A percentile compares a stretch with the other conserved stretches of the same genome.
Evolutionary conservation across 1,140 invertebrate species (phyloP).

Genomic region (Meloidogyne floridensis): DNA sequence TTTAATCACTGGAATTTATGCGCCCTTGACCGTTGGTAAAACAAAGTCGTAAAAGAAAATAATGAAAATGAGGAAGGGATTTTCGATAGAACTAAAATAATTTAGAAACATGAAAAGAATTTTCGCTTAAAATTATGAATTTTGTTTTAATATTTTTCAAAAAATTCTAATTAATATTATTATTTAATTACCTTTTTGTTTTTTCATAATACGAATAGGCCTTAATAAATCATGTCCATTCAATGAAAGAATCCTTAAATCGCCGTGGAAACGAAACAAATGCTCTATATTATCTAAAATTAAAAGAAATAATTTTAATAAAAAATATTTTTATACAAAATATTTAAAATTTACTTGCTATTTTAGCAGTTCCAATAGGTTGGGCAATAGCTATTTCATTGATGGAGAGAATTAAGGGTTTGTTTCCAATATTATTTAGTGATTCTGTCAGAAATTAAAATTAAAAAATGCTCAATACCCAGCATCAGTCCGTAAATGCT

Average conservation of each 20-base stretch:
- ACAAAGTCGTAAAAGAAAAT: too few relatives aligned
- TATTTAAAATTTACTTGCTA: constrained; percentile 11
- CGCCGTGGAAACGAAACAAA: constrained; percentile 25
- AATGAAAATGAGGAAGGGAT: too few relatives aligned
- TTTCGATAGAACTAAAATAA: too few relatives aligned
- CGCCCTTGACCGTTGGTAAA: too few relatives aligned
- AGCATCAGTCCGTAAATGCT: too few relatives aligned
- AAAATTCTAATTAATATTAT: not conserved
- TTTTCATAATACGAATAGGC: not conserved
- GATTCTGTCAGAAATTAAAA: not conserved
- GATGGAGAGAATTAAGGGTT: not conserved
- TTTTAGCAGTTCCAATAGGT: constrained; percentile 14
- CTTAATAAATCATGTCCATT: constrained; percentile 28
- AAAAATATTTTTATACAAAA: not conserved
- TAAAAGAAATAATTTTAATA: not conserved
- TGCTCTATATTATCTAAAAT: constrained; percentile 16
- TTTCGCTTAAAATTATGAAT: too few relatives aligned
- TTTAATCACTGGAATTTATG: too few relatives aligned
- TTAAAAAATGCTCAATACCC: not conserved
- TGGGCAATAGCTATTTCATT: constrained; percentile 21
- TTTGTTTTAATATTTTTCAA: too few relatives aligned
- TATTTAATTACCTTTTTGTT: not conserved
- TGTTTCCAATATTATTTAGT: not conserved
- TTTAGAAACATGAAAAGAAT: too few relatives aligned
- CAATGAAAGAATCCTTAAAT: constrained; percentile 17